Conservation (phyloP, 2,797 vertebrate genomes). For the Coranthus polyacanthus region DNA sequence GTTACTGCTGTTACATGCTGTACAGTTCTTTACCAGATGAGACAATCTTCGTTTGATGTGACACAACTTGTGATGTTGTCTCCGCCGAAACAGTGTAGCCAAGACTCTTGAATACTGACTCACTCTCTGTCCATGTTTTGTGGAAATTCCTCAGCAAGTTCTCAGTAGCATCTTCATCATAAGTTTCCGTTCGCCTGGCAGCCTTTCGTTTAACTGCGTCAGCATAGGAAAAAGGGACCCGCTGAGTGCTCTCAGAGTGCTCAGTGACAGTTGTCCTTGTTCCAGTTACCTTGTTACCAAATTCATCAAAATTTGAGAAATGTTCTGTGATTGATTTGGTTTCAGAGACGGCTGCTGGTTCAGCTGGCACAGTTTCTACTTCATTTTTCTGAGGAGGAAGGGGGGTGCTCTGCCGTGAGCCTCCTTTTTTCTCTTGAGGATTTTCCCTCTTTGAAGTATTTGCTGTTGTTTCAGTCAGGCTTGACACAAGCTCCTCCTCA, state of each 20-base stretch:
- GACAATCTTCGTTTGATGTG: constrained; percentile 82
- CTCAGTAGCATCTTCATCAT: constrained; percentile 83
- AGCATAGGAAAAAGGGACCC: constrained; percentile 89
- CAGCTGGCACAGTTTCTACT: constrained; percentile 65
- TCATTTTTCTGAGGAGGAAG: constrained; percentile 66
- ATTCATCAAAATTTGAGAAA: constrained; percentile 84
- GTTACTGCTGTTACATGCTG: constrained; percentile 77
- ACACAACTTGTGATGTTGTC: constrained; percentile 77
- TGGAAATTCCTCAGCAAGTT: constrained; percentile 89
- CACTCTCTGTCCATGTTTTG: constrained; percentile 90
- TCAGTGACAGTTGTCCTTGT: constrained; percentile 80
- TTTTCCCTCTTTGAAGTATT: constrained; percentile 79
- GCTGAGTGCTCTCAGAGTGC: constrained; percentile 77
- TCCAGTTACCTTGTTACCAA: constrained; percentile 81
- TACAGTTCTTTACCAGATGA: constrained; percentile 83
- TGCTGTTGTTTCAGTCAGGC: constrained; percentile 74
- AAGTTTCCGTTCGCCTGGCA: constrained; percentile 60
- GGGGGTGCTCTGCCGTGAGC: constrained; percentile 75
- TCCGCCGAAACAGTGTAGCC: constrained; percentile 87
- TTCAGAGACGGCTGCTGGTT: constrained; percentile 81
- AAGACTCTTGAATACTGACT: constrained; percentile 88
- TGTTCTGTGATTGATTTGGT: constrained; percentile 80
- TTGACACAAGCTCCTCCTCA: constrained; percentile 81
- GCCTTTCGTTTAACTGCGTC: constrained; percentile 90
- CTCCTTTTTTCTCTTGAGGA: constrained; percentile 71